Percentiles rank a stretch among this genome's conserved stretches.
Conservation (phyloP, 2,888 invertebrate species). For the Hyposoter didymator region DNA sequence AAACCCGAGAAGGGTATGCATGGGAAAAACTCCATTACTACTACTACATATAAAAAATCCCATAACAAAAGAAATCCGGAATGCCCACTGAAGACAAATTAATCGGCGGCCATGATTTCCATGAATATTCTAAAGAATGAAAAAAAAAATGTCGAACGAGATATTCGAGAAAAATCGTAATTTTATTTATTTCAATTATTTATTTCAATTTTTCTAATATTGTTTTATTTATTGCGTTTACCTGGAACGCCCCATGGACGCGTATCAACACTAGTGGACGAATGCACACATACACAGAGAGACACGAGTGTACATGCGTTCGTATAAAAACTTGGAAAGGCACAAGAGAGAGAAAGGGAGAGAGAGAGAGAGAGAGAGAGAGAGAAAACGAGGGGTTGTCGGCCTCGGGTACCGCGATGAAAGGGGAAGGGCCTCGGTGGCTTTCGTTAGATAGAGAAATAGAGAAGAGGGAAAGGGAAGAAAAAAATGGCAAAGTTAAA, state of each 20-base stretch:
- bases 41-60: no score
- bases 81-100: no score
- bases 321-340: not conserved
- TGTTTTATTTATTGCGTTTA: no score
- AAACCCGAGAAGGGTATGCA: no score
- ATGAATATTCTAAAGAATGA: no score
- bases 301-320: not conserved
- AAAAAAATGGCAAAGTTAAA: slow-evolving; percentile 37
- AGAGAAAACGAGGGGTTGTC: slow-evolving; percentile 37
- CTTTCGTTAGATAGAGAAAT: slow-evolving; percentile 73
- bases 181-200: no score
- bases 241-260: not conserved
- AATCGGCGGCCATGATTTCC: no score
- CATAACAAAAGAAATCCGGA: no score
- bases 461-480: slow-evolving; percentile 67
- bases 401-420: slow-evolving; percentile 46
- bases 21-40: no score
- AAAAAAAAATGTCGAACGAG: no score
- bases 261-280: not conserved
- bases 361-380: not conserved
- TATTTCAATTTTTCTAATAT: no score
- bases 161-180: no score
- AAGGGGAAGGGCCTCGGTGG: slow-evolving; percentile 36
- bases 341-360: not conserved
- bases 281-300: slow-evolving; percentile 2